phyloP scores from a whole-genome alignment of 2,797 vertebrate genomes.

The Sebastes trivittatus region DNA sequence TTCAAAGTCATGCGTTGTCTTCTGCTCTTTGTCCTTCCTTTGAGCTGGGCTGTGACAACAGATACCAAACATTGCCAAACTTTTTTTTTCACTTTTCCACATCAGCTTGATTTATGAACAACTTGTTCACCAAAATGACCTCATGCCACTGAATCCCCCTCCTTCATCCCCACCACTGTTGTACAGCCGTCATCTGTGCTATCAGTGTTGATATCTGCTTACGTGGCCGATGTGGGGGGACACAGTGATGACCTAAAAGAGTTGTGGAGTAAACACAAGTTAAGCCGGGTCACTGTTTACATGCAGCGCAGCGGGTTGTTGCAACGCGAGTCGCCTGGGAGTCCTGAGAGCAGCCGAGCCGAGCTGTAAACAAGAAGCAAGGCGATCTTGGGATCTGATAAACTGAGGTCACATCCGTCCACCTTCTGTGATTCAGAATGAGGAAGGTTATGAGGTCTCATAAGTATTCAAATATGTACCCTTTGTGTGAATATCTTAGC shows the following conservation, averaged over 20 bases:
- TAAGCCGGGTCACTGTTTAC: constrained; percentile 66
- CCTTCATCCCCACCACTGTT: background rate
- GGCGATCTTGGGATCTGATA: constrained; percentile 46
- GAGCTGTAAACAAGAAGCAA: constrained; percentile 43
- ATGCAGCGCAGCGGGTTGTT: constrained; percentile 42
- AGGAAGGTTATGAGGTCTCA: background rate
- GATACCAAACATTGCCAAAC: background rate
- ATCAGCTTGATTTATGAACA: background rate
- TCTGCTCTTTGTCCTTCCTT: too few species aligned
- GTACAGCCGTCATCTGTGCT: background rate
- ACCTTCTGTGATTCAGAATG: background rate
- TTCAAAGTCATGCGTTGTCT: too few species aligned
- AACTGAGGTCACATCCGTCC: constrained; percentile 14
- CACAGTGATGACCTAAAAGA: constrained; percentile 38
- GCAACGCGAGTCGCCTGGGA: constrained; percentile 51
- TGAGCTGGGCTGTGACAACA: background rate
- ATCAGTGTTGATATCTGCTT: constrained; percentile 41
- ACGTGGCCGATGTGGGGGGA: constrained; percentile 2
- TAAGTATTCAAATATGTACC: background rate
- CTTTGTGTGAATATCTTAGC: background rate
- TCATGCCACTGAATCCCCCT: background rate
- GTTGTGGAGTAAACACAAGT: constrained; percentile 70
- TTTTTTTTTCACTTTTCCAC: background rate
- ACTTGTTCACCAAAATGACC: constrained; percentile 18
- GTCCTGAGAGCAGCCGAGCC: constrained; percentile 47